Base-by-base conservation (phyloP, 2,113 vertebrate genomes). In the Mungos mungo region DNA sequence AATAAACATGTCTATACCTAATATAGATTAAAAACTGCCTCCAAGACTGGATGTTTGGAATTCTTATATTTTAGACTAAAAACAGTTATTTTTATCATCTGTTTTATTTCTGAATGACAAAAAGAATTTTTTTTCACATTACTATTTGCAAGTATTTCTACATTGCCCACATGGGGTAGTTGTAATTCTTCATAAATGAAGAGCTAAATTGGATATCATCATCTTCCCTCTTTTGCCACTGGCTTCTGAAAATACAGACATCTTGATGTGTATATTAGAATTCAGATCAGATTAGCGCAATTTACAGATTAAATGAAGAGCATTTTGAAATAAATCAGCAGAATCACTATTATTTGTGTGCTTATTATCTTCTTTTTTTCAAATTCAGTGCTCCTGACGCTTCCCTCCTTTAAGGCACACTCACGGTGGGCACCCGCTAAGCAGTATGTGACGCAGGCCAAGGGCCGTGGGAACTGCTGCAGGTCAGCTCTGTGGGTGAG, bases 241-340 rank as follows among this genome's bases (percentile, higher is more conserved):
- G 45, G 81, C 63, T 68, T 84, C 80, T 27, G 45, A 33, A 71
- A 35, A 52, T 15, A 5, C 52, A 31, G 6, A 29, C 45, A 79
- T 79, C 68, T n/a, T 60, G 31, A 50, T 60, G 63, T 23, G 25
- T 12, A 0, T 47, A 27, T 91, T 82, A 84, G 45, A 88, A 88
- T 74, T 88, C 95, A 91, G 69, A 66, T 83, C 76, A 97, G 76
- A 95, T 27, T 54, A 52, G 29, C 18, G 14, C 88, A 86, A 81
- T 19, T 29, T 77, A 5, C 50, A 72, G 35, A 38, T 38, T 8
- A 19, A 69, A 50, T 9, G 16, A 66, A 35, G 25, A 91, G 35
- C n/a, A 21, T 41, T 63, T 88, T 68, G 35, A 41, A 35, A 45
- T 15, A 74, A 72, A 65, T 11, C 15, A 29, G 23, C 63, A 50